Percentiles rank a stretch among this genome's conserved stretches.
These are phyloP conservation scores for Cebidichthys violaceus DNA, from an alignment of 2,113 vertebrate genomes.

Conservation along the genomic window DNA sequence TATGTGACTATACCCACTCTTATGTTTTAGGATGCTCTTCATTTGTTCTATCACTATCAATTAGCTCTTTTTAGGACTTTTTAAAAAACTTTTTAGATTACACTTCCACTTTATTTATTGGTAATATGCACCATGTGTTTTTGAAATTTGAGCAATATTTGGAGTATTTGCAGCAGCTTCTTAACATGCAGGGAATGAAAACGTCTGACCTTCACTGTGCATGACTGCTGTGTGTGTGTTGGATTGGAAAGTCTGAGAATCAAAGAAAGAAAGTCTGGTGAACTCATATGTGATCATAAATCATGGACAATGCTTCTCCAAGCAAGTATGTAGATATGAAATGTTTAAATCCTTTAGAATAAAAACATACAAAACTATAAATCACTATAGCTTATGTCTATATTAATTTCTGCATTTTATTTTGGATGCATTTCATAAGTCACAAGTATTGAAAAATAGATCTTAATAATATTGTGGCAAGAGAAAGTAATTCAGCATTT, in stretches of 20 bases:
- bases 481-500: neutral
- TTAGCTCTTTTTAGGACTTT: neutral
- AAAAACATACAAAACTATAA: slow-evolving; percentile 37
- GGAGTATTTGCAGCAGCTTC: slow-evolving; percentile 37
- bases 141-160: slow-evolving; percentile 46
- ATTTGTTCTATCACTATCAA: neutral
- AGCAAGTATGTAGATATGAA: slow-evolving; percentile 33
- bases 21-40: neutral
- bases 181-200: slow-evolving; percentile 48
- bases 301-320: slow-evolving; percentile 46
- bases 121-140: slow-evolving; percentile 48
- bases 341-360: slow-evolving; percentile 35
- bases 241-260: slow-evolving; percentile 61
- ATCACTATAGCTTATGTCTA: neutral
- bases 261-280: slow-evolving; percentile 41
- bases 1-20: neutral
- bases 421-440: neutral
- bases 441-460: slow-evolving; percentile 8
- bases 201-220: slow-evolving; percentile 49
- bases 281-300: slow-evolving; percentile 65
- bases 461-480: neutral
- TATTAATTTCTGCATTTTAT: neutral
- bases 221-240: slow-evolving; percentile 60
- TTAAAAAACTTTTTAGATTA: neutral
- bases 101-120: neutral